phyloP scores from a whole-genome alignment of 1,140 invertebrate species.

The Drosophila auraria region DNA sequence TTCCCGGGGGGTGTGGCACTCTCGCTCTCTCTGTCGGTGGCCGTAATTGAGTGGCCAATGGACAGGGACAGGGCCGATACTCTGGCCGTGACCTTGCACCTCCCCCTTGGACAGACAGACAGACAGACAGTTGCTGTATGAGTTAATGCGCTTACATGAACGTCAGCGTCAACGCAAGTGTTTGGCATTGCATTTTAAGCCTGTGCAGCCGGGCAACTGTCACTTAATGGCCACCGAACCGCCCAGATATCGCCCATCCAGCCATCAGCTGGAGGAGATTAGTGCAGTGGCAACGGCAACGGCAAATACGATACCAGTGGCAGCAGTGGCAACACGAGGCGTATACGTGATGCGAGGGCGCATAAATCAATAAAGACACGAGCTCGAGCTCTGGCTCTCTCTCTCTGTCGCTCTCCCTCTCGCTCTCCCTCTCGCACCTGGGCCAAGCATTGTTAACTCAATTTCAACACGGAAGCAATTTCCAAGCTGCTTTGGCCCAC shows the following conservation, averaged over 20 bases:
- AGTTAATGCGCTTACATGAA: slow-evolving; percentile 74
- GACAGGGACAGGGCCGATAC: slow-evolving; percentile 9
- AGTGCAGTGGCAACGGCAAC: slow-evolving; percentile 36
- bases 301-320: slow-evolving; percentile 12
- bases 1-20: not conserved
- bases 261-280: slow-evolving; percentile 46
- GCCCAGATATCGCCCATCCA: slow-evolving; percentile 3
- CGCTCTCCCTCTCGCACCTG: slow-evolving; percentile 20
- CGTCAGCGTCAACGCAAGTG: slow-evolving; percentile 65
- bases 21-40: not conserved
- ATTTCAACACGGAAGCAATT: slow-evolving; percentile 80
- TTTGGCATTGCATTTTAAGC: slow-evolving; percentile 78
- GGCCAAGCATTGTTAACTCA: slow-evolving; percentile 71
- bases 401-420: not conserved
- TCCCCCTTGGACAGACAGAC: not conserved
- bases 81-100: slow-evolving; percentile 41
- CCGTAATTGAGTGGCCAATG: slow-evolving; percentile 48
- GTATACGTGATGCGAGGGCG: slow-evolving; percentile 53
- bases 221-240: slow-evolving; percentile 64
- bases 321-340: slow-evolving; percentile 32
- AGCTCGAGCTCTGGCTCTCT: not conserved
- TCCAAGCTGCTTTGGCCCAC: slow-evolving; percentile 45
- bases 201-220: slow-evolving; percentile 62
- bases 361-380: slow-evolving; percentile 70
- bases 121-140: slow-evolving; percentile 27